Conservation (phyloP, 2,888 invertebrate species). For the Lumbricus terrestris region DNA sequence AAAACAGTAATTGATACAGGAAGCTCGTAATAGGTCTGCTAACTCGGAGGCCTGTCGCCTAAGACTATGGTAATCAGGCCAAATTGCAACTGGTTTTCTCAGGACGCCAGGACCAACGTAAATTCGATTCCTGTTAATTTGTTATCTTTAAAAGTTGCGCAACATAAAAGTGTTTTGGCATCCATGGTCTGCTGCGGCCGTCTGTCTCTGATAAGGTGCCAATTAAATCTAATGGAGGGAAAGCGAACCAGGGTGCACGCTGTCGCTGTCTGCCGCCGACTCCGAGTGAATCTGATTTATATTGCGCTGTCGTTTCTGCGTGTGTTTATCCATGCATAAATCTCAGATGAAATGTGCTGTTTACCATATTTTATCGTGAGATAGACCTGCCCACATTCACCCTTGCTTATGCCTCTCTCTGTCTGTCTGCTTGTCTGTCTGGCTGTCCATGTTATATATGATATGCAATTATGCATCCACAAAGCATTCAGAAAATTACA, state of each 20-base stretch:
- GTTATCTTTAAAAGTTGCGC: background rate
- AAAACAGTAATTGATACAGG: background rate
- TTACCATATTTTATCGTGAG: background rate
- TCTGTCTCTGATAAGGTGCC: background rate
- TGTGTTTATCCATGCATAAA: background rate
- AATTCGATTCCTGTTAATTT: background rate
- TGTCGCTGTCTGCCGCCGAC: background rate
- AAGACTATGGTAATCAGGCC: background rate
- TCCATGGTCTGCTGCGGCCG: no score
- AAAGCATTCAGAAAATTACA: no score
- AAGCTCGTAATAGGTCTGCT: background rate
- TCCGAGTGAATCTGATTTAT: background rate
- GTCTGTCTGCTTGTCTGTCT: no score
- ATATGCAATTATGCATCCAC: no score
- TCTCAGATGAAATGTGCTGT: background rate
- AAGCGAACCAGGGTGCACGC: background rate
- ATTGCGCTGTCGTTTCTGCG: background rate
- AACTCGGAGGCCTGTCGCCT: background rate
- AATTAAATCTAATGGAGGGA: background rate
- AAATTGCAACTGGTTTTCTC: no score
- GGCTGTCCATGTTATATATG: no score
- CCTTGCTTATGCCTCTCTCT: no score
- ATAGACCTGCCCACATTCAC: background rate
- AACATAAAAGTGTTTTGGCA: background rate
- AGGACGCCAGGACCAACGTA: background rate